phyloP scores from a whole-genome alignment of 2,888 invertebrate species.

The Leptinotarsa rubiginosa region DNA sequence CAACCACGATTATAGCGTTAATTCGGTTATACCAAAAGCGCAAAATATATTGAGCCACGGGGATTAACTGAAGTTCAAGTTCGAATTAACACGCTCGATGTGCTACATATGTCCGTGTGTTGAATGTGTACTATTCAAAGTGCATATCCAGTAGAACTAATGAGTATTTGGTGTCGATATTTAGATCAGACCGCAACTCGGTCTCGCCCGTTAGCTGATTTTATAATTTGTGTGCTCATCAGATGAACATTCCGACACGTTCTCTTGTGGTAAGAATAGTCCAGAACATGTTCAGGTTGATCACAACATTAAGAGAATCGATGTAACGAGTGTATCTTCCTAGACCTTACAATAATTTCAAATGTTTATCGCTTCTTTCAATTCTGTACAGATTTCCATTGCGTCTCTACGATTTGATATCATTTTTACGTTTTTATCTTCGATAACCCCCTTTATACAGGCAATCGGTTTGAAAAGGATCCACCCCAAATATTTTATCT shows the following conservation, averaged over 20 bases:
- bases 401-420: no score
- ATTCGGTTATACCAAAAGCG: not conserved
- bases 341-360: no score
- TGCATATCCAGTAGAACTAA: constrained; percentile 16
- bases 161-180: constrained; percentile 27
- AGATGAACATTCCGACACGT: not conserved
- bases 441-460: no score
- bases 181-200: constrained; percentile 27
- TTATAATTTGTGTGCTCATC: constrained; percentile 34
- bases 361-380: no score
- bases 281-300: not conserved
- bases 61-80: constrained; percentile 4
- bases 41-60: not conserved
- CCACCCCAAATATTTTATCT: no score
- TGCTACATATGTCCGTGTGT: constrained; percentile 4
- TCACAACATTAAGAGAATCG: not conserved
- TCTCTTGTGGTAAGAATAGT: not conserved
- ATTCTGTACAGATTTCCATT: no score
- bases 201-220: constrained; percentile 31
- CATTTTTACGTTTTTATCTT: no score
- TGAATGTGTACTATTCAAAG: constrained; percentile 14
- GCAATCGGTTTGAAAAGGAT: no score
- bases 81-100: constrained; percentile 8
- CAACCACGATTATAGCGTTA: not conserved
- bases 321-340: not conserved